These are phyloP conservation scores for Dermatophagoides farinae DNA, from an alignment of 1,140 invertebrate species.

Conservation along the genomic window DNA sequence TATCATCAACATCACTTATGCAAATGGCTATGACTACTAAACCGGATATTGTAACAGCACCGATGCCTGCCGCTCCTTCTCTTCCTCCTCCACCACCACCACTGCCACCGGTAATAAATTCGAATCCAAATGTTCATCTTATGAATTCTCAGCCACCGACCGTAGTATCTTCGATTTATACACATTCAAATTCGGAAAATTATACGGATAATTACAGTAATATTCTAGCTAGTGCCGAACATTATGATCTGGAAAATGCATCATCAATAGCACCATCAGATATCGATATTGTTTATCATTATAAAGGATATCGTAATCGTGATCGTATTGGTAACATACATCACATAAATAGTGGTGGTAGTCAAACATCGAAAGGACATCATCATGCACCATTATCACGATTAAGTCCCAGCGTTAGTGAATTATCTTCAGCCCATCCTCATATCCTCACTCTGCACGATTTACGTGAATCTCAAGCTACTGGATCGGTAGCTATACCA, in stretches of 20 bases:
- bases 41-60: background rate
- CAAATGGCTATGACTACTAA: background rate
- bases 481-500: conserved; percentile 36
- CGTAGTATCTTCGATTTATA: conserved; percentile 4
- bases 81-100: background rate
- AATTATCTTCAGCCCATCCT: conserved; percentile 69
- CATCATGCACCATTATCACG: conserved; percentile 58
- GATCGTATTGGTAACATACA: conserved; percentile 63
- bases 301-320: conserved; percentile 63
- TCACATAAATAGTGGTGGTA: conserved; percentile 27
- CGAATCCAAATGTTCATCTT: background rate
- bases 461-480: conserved; percentile 36
- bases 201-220: conserved; percentile 15
- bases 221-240: conserved; percentile 44
- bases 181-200: conserved; percentile 17
- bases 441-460: conserved; percentile 74
- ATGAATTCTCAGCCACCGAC: background rate
- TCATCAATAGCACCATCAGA: conserved; percentile 91
- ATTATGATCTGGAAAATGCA: conserved; percentile 89
- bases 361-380: conserved; percentile 23
- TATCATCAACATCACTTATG: too few species aligned
- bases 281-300: conserved; percentile 89
- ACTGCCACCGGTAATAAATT: background rate
- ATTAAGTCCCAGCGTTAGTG: conserved; percentile 64
- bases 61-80: background rate